These are phyloP conservation scores for Lepidurus packardi DNA, from an alignment of 1,140 invertebrate genomes.

Conservation along the genomic window DNA sequence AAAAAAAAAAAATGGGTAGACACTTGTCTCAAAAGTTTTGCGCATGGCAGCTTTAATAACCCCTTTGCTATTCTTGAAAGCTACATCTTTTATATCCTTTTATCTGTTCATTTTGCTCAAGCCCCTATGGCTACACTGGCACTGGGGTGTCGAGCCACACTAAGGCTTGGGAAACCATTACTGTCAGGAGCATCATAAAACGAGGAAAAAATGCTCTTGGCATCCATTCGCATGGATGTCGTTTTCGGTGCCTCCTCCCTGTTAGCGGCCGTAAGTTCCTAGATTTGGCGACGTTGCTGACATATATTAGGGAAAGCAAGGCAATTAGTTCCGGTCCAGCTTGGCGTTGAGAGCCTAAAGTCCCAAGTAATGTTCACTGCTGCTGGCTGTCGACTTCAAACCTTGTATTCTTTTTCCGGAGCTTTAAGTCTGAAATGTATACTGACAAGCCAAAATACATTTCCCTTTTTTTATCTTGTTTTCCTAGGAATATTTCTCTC, in stretches of 20 bases:
- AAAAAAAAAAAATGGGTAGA: too few species aligned
- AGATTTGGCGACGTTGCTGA: constrained; percentile 17
- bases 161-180: constrained; percentile 7
- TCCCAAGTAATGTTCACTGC: background rate
- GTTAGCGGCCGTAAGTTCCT: constrained; percentile 11
- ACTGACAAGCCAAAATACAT: background rate
- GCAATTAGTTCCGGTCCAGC: constrained; percentile 17
- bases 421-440: background rate
- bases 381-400: constrained; percentile 5
- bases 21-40: too few species aligned
- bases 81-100: background rate
- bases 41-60: too few species aligned
- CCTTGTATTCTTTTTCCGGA: background rate
- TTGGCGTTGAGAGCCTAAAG: background rate
- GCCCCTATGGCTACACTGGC: background rate
- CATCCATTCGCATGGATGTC: constrained; percentile 20
- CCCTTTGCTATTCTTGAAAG: background rate
- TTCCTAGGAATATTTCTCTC: background rate
- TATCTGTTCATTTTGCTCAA: constrained; percentile 2
- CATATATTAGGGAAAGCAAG: constrained; percentile 19
- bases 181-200: constrained; percentile 3
- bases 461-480: constrained; percentile 3
- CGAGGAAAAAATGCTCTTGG: background rate
- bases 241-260: constrained; percentile 7
- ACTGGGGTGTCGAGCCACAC: background rate